These are phyloP conservation scores for Standfussiana lucernea DNA, from an alignment of 2,888 invertebrate genomes.

Conservation along the genomic window DNA sequence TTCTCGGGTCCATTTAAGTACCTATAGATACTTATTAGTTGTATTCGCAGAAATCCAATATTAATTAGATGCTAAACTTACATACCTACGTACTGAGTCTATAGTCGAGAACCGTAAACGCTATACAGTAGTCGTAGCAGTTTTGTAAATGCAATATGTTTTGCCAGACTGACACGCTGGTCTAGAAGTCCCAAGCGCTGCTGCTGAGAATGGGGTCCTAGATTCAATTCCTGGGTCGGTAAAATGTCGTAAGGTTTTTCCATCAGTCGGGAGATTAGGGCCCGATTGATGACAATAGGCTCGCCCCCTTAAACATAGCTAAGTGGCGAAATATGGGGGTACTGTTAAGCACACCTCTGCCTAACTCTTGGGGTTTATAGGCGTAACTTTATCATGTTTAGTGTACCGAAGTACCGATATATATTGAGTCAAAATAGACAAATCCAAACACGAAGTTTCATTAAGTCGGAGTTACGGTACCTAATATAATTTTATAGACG, in stretches of 20 bases:
- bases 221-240: neutral
- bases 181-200: neutral
- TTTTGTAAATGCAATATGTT: neutral
- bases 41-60: neutral
- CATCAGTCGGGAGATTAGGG: neutral
- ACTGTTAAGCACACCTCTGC: neutral
- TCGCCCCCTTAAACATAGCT: neutral
- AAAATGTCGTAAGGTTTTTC: neutral
- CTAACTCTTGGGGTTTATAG: neutral
- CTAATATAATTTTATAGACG: constrained; percentile 17
- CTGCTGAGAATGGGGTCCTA: neutral
- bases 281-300: too few relatives aligned
- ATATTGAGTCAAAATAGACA: constrained; percentile 6
- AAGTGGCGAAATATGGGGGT: neutral
- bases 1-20: too few relatives aligned
- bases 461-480: neutral
- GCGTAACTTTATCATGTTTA: neutral
- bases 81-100: neutral
- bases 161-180: neutral
- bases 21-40: too few relatives aligned
- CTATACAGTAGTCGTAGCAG: too few relatives aligned
- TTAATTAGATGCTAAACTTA: neutral
- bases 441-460: constrained; percentile 1
- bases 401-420: neutral
- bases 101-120: neutral